A percentile compares a stretch with the other conserved stretches of the same genome.
Evolutionary conservation across 2,797 vertebrate species (phyloP).

Genomic region (Nyctibius grandis): DNA sequence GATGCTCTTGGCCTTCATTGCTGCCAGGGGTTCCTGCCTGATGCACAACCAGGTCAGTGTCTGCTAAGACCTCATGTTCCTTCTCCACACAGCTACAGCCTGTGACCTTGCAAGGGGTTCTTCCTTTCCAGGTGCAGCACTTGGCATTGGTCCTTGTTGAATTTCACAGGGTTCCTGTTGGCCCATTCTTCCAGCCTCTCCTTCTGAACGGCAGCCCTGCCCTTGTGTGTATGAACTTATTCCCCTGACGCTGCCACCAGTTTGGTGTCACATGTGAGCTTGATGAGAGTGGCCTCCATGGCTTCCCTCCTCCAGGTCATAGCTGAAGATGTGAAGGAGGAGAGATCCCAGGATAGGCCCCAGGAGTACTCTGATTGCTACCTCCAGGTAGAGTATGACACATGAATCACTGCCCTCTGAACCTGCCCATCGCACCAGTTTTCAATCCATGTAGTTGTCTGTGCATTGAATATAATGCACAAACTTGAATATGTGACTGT

Average conservation of each 20-base stretch:
- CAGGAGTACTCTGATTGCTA: background rate
- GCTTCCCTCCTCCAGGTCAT: background rate
- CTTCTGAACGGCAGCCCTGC: background rate
- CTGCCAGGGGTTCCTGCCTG: background rate
- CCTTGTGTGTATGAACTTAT: background rate
- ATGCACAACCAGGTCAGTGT: fast-evolving
- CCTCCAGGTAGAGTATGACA: background rate
- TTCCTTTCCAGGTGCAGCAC: background rate
- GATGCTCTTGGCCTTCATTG: background rate
- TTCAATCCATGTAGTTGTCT: background rate
- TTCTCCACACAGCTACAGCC: background rate
- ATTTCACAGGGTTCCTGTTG: background rate
- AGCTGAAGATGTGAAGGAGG: background rate
- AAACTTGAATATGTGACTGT: too few species aligned
- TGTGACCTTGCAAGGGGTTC: background rate
- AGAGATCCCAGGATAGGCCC: background rate
- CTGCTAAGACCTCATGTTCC: background rate
- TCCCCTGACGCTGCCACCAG: fast-evolving
- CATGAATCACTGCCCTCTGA: background rate
- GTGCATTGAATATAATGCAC: background rate
- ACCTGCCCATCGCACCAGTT: fast-evolving
- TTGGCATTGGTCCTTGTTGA: background rate
- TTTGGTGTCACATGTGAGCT: fast-evolving
- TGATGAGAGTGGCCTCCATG: background rate
- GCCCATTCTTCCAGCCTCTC: background rate